Conservation (phyloP, 1,140 invertebrate genomes). For the Mercenaria mercenaria region DNA sequence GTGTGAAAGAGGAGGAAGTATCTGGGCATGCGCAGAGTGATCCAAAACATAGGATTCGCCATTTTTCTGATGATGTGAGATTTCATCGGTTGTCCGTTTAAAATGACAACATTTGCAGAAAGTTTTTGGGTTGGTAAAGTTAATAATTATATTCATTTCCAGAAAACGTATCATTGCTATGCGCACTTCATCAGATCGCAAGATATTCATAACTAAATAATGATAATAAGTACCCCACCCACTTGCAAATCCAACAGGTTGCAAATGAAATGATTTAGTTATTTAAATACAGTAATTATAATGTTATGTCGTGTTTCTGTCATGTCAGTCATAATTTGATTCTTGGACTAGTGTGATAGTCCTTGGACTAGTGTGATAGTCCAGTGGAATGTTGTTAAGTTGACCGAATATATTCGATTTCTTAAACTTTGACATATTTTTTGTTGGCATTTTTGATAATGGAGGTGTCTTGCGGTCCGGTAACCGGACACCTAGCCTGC, state of each 20-base stretch:
- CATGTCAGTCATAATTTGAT: background rate
- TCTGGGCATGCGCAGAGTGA: conserved; percentile 34
- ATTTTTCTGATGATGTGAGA: conserved; percentile 40
- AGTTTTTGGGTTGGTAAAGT: conserved; percentile 20
- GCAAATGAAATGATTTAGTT: background rate
- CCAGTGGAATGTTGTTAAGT: background rate
- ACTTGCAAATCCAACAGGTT: background rate
- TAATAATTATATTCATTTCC: background rate
- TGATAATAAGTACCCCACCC: background rate
- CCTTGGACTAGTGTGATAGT: background rate
- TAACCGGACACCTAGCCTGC: too few relatives aligned
- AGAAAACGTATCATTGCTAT: background rate
- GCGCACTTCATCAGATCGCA: background rate
- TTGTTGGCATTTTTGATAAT: too few relatives aligned
- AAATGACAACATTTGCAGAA: conserved; percentile 39
- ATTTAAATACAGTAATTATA: background rate
- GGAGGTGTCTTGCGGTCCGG: too few relatives aligned
- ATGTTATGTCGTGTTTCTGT: background rate
- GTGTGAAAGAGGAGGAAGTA: conserved; percentile 20
- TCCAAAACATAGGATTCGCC: conserved; percentile 36
- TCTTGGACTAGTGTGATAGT: background rate
- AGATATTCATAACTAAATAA: background rate
- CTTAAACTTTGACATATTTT: background rate
- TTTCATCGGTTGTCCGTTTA: background rate
- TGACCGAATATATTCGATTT: background rate